phyloP scores from a whole-genome alignment of 2,113 vertebrate species.

The Python bivittatus region DNA sequence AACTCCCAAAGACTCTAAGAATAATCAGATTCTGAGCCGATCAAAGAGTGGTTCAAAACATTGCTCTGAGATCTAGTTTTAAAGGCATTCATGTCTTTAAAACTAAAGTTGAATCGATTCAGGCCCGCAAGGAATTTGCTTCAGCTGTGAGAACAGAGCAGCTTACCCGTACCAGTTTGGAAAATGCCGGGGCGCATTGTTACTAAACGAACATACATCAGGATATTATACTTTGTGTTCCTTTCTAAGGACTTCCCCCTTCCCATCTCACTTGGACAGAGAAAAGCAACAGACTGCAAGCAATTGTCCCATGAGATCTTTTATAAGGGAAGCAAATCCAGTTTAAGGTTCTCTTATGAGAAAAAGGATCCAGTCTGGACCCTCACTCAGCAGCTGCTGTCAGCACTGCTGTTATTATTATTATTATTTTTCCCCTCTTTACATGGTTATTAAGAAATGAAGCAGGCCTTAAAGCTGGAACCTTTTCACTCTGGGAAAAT shows the following conservation, averaged over 20 bases:
- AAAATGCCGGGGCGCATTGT: background rate
- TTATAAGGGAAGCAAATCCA: background rate
- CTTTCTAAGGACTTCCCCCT: background rate
- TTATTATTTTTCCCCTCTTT: background rate
- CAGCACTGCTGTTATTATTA: constrained; percentile 45
- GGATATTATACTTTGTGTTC: background rate
- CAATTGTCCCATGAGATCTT: background rate
- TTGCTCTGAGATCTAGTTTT: background rate
- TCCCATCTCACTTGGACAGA: background rate
- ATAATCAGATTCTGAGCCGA: background rate
- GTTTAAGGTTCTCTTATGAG: background rate
- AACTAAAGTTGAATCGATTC: background rate
- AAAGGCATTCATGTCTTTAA: background rate
- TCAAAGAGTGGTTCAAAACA: background rate
- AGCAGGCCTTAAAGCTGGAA: constrained; percentile 65
- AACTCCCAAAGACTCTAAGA: background rate
- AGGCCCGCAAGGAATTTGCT: background rate
- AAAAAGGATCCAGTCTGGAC: background rate
- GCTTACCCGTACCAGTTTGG: background rate
- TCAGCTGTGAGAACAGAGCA: background rate
- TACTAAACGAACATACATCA: background rate
- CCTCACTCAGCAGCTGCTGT: background rate
- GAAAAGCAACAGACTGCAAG: background rate
- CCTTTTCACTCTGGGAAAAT: constrained; percentile 60
- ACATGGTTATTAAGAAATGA: constrained; percentile 63